Evolutionary conservation across 2,888 invertebrate genomes (phyloP), one percentile per base, ranked within the genome.

Genomic region (Geophilus truncorum): DNA sequence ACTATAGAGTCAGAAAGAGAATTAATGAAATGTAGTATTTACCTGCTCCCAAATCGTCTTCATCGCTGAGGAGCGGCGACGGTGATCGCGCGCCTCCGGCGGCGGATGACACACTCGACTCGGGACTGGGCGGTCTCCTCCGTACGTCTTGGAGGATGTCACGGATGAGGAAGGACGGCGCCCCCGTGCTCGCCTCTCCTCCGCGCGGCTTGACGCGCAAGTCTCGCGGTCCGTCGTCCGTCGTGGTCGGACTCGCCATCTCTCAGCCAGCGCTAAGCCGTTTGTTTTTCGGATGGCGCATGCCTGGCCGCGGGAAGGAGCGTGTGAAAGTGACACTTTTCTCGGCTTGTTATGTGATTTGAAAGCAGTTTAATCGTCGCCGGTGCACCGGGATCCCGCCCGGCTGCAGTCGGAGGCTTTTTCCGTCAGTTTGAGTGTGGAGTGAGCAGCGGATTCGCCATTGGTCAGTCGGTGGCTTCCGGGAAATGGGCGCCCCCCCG

Each of bases 381-480:
- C 51, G 28, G 70, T 28, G 70, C 70, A 70, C 70, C 70, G 70
- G 70, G 70, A 70, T 28, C 70, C 70, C 70, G 70, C 70, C 70
- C 70, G 70, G 70, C 70, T 70, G 70, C 70, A 70, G 70, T 70
- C 70, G 70, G n/a, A 70, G 70, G 70, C 70, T 70, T 70, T 70
- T 70, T 70, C 70, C 70, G 70, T 70, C 70, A 70, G 25, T 70
- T 70, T 70, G 70, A 70, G 70, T 70, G 70, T 70, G 25, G 25
- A 70, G 12, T 25, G 25, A 70, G 25, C 25, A 70, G 70, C 70
- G 28, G 25, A 70, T 70, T 70, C 70, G 70, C 70, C 70, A 70
- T 70, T 70, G 70, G 70, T 70, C 70, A 70, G 70, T 70, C 28
- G 28, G 25, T 70, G 28, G 70, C 70, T 70, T 70, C 70, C 70